Percentiles rank a stretch among this genome's conserved stretches.
phyloP scores from a whole-genome alignment of 2,797 vertebrate genomes.

The Pseudochirops cupreus region DNA sequence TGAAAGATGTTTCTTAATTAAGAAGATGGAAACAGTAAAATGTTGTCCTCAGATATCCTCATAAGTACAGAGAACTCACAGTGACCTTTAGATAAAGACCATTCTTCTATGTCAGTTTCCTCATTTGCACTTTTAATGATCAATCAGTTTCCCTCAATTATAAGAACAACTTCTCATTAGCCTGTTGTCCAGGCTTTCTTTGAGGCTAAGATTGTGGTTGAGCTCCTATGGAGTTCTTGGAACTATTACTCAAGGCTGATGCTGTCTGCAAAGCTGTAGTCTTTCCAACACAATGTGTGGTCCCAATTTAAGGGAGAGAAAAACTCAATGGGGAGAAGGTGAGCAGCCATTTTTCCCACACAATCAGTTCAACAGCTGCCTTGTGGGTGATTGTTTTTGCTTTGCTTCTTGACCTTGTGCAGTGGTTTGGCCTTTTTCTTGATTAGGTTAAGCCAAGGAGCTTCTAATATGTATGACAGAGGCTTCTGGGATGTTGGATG shows the following conservation, averaged over 20 bases:
- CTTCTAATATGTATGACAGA: background rate
- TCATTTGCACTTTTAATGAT: background rate
- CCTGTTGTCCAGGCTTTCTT: background rate
- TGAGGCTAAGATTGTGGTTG: background rate
- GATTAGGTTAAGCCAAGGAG: constrained; percentile 28
- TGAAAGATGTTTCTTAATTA: background rate
- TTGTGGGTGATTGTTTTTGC: background rate
- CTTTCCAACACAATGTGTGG: background rate
- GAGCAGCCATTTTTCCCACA: fast-evolving
- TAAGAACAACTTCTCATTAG: background rate
- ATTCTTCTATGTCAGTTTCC: background rate
- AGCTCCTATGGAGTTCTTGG: constrained; percentile 24
- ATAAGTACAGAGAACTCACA: background rate
- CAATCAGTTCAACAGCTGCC: background rate
- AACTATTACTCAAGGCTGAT: background rate
- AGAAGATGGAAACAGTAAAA: background rate
- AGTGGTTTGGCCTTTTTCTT: background rate
- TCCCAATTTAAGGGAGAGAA: constrained; percentile 7
- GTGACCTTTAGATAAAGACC: background rate
- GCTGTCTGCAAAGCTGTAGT: fast-evolving
- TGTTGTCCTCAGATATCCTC: constrained; percentile 5
- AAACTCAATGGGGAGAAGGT: fast-evolving
- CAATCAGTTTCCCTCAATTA: background rate
- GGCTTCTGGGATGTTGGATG: background rate
- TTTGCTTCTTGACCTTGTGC: constrained; percentile 11